These are phyloP conservation scores for Aldabrachelys gigantea DNA, from an alignment of 2,113 vertebrate genomes.

Conservation along the genomic window DNA sequence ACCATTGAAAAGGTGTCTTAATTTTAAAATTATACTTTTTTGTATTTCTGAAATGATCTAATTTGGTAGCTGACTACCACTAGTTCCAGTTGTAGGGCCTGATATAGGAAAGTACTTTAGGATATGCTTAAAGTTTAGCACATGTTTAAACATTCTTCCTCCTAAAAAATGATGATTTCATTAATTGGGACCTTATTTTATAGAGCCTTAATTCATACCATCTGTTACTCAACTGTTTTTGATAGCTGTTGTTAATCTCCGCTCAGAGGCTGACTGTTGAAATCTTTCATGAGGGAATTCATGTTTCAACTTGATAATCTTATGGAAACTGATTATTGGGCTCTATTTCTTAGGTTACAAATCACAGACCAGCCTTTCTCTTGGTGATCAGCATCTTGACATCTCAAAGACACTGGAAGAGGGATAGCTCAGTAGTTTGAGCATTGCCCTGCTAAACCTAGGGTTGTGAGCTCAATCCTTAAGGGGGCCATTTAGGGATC, in stretches of 20 bases:
- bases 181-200: not conserved
- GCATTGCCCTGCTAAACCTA: too few relatives aligned
- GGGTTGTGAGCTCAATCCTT: too few relatives aligned
- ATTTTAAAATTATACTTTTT: slow-evolving; percentile 14
- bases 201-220: not conserved
- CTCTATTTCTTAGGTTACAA: not conserved
- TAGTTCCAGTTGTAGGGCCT: not conserved
- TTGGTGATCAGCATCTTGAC: not conserved
- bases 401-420: not conserved
- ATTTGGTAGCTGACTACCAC: not conserved
- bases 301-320: slow-evolving; percentile 2
- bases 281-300: slow-evolving; percentile 26
- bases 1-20: not conserved
- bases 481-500: too few relatives aligned
- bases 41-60: not conserved
- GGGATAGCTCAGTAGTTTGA: too few relatives aligned
- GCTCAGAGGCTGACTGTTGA: not conserved
- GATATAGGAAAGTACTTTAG: not conserved
- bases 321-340: not conserved
- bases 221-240: slow-evolving; percentile 39
- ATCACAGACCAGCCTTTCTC: slow-evolving; percentile 16
- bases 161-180: not conserved
- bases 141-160: not conserved
- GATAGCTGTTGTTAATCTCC: slow-evolving; percentile 41
- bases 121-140: not conserved